Evolutionary conservation across 1,140 invertebrate species (phyloP).

Genomic region (Lethrus apterus): DNA sequence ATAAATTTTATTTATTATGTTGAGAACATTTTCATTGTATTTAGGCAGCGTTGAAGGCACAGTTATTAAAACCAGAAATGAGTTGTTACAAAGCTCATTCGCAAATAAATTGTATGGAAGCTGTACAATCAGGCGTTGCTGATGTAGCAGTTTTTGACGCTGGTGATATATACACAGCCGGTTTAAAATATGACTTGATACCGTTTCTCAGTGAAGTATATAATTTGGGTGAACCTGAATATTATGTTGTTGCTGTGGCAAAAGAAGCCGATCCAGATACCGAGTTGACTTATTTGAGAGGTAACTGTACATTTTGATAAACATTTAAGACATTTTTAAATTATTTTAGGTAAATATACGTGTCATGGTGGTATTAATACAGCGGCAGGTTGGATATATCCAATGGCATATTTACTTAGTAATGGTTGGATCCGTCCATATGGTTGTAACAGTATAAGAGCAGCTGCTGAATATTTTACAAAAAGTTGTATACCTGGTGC

Average conservation of each 20-base stretch:
- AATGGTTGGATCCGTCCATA: slow-evolving; percentile 90
- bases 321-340: not conserved
- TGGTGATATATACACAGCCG: slow-evolving; percentile 89
- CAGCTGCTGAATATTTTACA: slow-evolving; percentile 87
- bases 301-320: slow-evolving; percentile 37
- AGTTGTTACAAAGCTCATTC: slow-evolving; percentile 78
- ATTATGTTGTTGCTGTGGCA: slow-evolving; percentile 91
- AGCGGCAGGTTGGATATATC: slow-evolving; percentile 93
- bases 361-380: slow-evolving; percentile 89
- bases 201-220: slow-evolving; percentile 88
- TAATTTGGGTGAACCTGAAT: slow-evolving; percentile 74
- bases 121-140: slow-evolving; percentile 66
- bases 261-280: slow-evolving; percentile 81
- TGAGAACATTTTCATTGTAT: slow-evolving; percentile 18
- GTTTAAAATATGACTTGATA: slow-evolving; percentile 67
- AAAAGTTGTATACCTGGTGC: slow-evolving; percentile 88
- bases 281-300: slow-evolving; percentile 80
- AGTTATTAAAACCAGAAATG: slow-evolving; percentile 81
- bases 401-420: slow-evolving; percentile 84
- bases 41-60: slow-evolving; percentile 77
- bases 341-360: slow-evolving; percentile 59
- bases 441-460: slow-evolving; percentile 81
- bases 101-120: slow-evolving; percentile 85
- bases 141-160: slow-evolving; percentile 88
- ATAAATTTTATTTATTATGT: no score